Base-by-base conservation (phyloP, 2,797 vertebrate species). In the Muscicapa striata region DNA sequence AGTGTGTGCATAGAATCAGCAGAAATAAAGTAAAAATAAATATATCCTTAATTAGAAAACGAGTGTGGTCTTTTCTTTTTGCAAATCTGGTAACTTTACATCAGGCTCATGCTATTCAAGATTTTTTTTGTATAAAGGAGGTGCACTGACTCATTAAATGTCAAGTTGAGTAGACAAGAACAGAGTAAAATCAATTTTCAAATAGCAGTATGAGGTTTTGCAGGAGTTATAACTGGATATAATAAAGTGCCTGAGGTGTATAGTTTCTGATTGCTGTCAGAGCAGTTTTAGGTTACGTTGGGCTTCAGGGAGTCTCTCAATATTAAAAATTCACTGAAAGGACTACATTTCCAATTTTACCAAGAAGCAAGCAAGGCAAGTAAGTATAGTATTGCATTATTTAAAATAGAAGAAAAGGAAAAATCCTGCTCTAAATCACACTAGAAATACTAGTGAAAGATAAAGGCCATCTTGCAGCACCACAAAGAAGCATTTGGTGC, bases 261-360 rank as follows among this genome's bases (percentile, higher is more conserved):
- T 12, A 43, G 27, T 26, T 43, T 43, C 70, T 74, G 26, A 17
- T 41, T 58, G 32, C 17, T 49, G 13, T 23, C 3, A 1, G 26
- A 67, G 45, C 9, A 14, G 32, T 40, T 81, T 52, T 26, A 48
- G 20, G 10, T 82, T n/a, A 26, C 6, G 10, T 2, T 66, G 26
- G 36, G 84, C 29, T 48, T 77, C 0, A 0, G 9, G 9, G 7
- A 7, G 21, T 74, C 36, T 84, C 43, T 26, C 61, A 58, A 11
- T 48, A 84, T 24, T 36, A 66, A 51, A 66, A 74, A 22, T 18
- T 41, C 61, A 66, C 32, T 5, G 24, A 73, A 93, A 84, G 21
- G 49, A 13, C 36, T 46, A 27, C 3, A 5, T 67, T 78, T 76
- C 38, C 66, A 55, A 43, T 84, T 87, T 62, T 75, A 38, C 38